Conservation (phyloP, 2,797 vertebrate species). For the Cetoscarus ocellatus region DNA sequence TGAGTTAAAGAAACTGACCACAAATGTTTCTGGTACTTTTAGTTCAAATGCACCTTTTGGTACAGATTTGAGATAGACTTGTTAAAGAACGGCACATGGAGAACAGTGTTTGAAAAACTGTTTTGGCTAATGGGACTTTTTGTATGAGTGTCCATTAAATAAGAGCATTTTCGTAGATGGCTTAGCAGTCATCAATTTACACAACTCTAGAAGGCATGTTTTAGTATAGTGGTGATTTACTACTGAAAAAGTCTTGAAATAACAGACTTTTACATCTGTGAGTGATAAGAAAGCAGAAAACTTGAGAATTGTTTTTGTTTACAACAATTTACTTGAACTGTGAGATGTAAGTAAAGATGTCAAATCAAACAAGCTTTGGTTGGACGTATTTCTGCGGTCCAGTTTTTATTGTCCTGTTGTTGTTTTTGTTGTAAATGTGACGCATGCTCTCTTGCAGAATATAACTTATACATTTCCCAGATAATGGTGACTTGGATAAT, state of each 20-base stretch:
- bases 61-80: no score
- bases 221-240: not conserved
- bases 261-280: slow-evolving; percentile 5
- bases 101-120: no score
- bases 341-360: not conserved
- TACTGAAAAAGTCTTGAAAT: slow-evolving; percentile 1
- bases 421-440: not conserved
- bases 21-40: no score
- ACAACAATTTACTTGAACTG: slow-evolving; percentile 1
- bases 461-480: not conserved
- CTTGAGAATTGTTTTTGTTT: slow-evolving; percentile 2
- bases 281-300: not conserved
- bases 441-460: not conserved
- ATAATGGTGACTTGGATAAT: not conserved
- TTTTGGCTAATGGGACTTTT: no score
- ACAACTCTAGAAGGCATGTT: not conserved
- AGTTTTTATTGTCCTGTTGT: not conserved
- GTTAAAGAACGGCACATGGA: no score
- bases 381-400: not conserved
- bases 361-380: not conserved
- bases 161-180: not conserved
- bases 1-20: no score
- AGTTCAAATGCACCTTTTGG: no score
- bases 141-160: no score
- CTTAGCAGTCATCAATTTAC: no score